A percentile compares a stretch with the other conserved stretches of the same genome.
phyloP scores from a whole-genome alignment of 2,113 vertebrate species.

The Cnemophilus loriae region DNA sequence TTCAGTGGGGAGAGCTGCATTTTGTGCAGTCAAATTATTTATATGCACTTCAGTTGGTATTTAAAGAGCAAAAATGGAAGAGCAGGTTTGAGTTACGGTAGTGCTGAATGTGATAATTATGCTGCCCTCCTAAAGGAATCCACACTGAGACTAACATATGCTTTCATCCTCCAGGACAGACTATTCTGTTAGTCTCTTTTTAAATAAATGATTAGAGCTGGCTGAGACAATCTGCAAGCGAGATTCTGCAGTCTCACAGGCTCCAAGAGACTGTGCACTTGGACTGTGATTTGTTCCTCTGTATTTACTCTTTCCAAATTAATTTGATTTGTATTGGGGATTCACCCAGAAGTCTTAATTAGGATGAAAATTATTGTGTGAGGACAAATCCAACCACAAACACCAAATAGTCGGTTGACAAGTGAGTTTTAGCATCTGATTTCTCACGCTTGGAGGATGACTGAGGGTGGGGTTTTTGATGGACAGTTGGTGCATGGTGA shows the following conservation, averaged over 20 bases:
- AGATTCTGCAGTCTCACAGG: background rate
- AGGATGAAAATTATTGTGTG: background rate
- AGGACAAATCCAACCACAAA: background rate
- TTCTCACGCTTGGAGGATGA: background rate
- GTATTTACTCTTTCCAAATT: slow-evolving; percentile 32
- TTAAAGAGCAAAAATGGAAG: background rate
- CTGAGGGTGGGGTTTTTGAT: background rate
- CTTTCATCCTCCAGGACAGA: slow-evolving; percentile 49
- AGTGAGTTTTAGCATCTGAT: background rate
- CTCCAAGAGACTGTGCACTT: background rate
- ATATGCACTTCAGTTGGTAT: background rate
- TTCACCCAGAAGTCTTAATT: slow-evolving; percentile 26
- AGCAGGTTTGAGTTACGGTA: background rate
- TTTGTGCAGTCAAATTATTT: background rate
- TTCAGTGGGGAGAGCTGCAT: background rate
- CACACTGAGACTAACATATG: background rate
- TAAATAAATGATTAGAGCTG: slow-evolving; percentile 54
- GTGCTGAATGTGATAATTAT: slow-evolving; percentile 20
- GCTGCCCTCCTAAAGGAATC: slow-evolving; percentile 23
- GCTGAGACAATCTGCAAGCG: background rate
- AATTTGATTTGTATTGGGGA: slow-evolving; percentile 20
- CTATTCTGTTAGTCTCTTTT: slow-evolving; percentile 46
- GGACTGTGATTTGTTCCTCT: slow-evolving; percentile 7
- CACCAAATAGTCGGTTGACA: background rate
- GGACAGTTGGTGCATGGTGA: background rate